Conservation (phyloP, 2,797 vertebrate genomes). For the Bothrops alternatus region DNA sequence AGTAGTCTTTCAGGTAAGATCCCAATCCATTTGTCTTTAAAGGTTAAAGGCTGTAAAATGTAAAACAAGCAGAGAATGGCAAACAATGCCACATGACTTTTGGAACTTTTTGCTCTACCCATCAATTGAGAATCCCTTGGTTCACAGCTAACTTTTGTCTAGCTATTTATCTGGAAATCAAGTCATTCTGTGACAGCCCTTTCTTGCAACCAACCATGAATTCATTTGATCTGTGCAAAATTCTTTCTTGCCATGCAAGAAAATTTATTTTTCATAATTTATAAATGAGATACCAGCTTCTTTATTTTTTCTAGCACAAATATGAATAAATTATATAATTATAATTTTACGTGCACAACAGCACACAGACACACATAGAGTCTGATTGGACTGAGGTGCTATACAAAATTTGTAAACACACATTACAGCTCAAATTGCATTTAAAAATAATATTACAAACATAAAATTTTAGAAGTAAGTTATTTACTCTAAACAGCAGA, state of each 20-base stretch:
- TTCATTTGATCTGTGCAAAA: constrained; percentile 8
- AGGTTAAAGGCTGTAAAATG: neutral
- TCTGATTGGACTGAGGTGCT: neutral
- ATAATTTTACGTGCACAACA: neutral
- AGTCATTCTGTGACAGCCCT: neutral
- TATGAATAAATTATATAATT: constrained; percentile 5
- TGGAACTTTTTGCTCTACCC: neutral
- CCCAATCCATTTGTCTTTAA: neutral
- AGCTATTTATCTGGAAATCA: neutral
- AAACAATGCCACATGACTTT: neutral
- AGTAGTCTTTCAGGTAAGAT: neutral
- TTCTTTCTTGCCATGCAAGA: constrained; percentile 6
- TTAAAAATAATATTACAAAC: neutral
- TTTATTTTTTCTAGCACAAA: neutral
- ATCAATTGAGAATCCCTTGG: neutral
- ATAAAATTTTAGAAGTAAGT: neutral
- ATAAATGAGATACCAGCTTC: neutral
- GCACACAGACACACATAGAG: neutral
- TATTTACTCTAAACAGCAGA: neutral
- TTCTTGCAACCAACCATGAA: neutral
- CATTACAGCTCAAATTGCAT: neutral
- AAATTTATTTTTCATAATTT: neutral
- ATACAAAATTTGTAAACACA: neutral
- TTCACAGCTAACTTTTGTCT: neutral
- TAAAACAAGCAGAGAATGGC: neutral